phyloP scores from a whole-genome alignment of 2,888 invertebrate genomes.

The Hedya salicella region DNA sequence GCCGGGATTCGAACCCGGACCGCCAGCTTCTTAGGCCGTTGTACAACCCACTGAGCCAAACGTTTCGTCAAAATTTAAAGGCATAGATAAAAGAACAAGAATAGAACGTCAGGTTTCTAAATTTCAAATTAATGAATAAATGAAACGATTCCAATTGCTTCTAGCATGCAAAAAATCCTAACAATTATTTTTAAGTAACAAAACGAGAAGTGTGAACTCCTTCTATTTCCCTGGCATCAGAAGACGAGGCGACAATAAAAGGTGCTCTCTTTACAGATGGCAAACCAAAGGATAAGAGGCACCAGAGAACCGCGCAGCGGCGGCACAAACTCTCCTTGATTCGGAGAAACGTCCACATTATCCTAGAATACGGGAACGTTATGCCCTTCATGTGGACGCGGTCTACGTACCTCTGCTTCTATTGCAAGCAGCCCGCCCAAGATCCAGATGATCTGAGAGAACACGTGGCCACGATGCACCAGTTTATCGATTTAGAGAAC shows the following conservation, averaged over 20 bases:
- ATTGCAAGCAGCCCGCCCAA: conserved; percentile 34
- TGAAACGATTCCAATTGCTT: no score
- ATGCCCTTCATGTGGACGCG: conserved; percentile 43
- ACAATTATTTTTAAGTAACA: background rate
- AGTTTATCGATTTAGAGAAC: conserved; percentile 31
- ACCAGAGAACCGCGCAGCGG: conserved; percentile 29
- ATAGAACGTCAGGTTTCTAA: no score
- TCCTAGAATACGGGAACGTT: conserved; percentile 44
- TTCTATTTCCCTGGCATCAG: background rate
- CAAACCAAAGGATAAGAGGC: conserved; percentile 32
- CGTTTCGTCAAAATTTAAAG: no score
- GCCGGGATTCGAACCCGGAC: no score
- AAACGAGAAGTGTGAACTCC: conserved; percentile 3
- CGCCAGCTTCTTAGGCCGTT: no score
- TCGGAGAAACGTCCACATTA: conserved; percentile 36
- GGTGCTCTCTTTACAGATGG: conserved; percentile 40
- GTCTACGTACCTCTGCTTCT: conserved; percentile 41
- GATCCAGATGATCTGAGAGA: conserved; percentile 32
- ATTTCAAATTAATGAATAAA: no score
- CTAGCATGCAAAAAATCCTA: background rate
- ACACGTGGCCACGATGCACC: conserved; percentile 33
- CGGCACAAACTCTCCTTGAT: conserved; percentile 34
- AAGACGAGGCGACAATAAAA: conserved; percentile 36
- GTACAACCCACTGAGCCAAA: no score
- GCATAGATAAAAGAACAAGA: no score